Evolutionary conservation across 2,113 vertebrate genomes (phyloP), one percentile per base, ranked within the genome.

Genomic region (Hippocampus zosterae): DNA sequence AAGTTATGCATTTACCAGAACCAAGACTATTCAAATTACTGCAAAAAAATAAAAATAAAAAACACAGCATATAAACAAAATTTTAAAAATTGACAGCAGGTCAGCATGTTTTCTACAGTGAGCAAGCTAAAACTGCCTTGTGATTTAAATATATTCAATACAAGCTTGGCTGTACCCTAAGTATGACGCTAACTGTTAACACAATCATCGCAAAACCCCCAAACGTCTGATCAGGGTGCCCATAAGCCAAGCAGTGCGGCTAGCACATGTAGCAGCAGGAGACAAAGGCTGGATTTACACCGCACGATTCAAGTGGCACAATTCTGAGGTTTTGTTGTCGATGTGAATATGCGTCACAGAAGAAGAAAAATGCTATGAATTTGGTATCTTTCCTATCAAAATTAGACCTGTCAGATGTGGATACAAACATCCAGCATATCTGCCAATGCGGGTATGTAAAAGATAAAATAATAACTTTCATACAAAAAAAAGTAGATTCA

Each of bases 211-310:
- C 23, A n/a, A 42, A 70, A 82, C 71, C 2, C 68, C 19, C n/a
- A 62, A 59, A 25, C 42, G 42, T 13, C 68, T 37, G 16, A 62
- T 56, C 0, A 40, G 25, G 21, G 50, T 70, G n/a, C 70, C 42
- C 78, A 69, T 70, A 63, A 70, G 73, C 71, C 74, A 57, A 65
- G 25, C 56, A 19, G 5, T 67, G 64, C 64, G 62, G 77, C 46
- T 62, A 76, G 37, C 69, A 80, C 41, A 62, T 75, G 67, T 63
- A 82, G 83, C 75, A 80, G 75, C 69, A 59, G 25, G 68, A 75
- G 41, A 61, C 64, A 15, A 27, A 7, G 55, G 12, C 53, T 40
- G 3, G 2, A 46, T 25, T 65, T 33, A 33, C 57, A 33, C 27
- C 0, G 27, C 27, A 19, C 3, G 57, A 60, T 29, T 25, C n/a